Base-by-base conservation (phyloP, 2,888 invertebrate genomes). In the Hermaeophaga mercurialis region DNA sequence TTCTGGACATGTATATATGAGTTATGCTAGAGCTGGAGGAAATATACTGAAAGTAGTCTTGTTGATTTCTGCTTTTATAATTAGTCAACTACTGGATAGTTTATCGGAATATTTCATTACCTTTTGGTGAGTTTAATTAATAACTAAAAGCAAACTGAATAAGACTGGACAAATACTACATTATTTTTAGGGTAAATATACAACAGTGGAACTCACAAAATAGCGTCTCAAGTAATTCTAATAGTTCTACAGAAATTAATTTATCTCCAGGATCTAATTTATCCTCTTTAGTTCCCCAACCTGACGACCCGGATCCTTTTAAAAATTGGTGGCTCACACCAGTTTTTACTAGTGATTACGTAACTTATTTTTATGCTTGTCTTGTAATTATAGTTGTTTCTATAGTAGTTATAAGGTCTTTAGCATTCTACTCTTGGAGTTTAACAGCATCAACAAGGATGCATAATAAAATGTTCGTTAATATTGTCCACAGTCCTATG, bases 101-200 rank as follows among this genome's bases (percentile, higher is more conserved):
- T 83, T 84, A 8, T 85, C 87, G 0, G 93, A 93, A 74, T 91
- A 86, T 78, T 93, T 90, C 80, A 83, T 91, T 3, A 84, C 88
- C 2, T 86, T 83, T 71, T 92, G 91, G 91, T 86, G 66, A 79
- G 78, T 70, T 77, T 0, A n/a, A n/a, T n/a, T n/a, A n/a, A n/a
- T n/a, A n/a, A n/a, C n/a, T n/a, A n/a, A n/a, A n/a, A n/a, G n/a
- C n/a, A n/a, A n/a, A n/a, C n/a, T n/a, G n/a, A n/a, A n/a, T n/a
- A n/a, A n/a, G n/a, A n/a, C n/a, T n/a, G n/a, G n/a, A n/a, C n/a
- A n/a, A n/a, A n/a, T n/a, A n/a, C n/a, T n/a, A n/a, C 4, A 38
- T 36, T 22, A 15, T 24, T 57, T 58, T 18, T 28, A 66, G 66
- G 66, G 64, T 66, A 2, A 66, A 66, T 45, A 50, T 57, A 3